These are phyloP conservation scores for Coracopsis vasa DNA, from an alignment of 2,113 vertebrate genomes.

Conservation along the genomic window DNA sequence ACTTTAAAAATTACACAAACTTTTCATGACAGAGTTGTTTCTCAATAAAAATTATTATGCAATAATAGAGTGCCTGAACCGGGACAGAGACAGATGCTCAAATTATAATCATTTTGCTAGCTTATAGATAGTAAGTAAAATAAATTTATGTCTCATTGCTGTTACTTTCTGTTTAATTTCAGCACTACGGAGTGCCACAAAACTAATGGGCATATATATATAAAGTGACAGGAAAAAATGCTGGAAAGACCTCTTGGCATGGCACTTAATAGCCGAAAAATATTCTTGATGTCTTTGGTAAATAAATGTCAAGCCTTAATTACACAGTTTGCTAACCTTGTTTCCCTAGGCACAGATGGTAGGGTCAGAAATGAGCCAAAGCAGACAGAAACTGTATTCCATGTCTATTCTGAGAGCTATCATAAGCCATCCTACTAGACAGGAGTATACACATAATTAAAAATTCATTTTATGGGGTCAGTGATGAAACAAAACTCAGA, in stretches of 20 bases:
- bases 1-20: not conserved
- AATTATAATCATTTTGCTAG: not conserved
- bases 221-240: not conserved
- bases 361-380: constrained; percentile 33
- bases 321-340: constrained; percentile 57
- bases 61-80: not conserved
- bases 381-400: constrained; percentile 16
- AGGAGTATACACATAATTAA: constrained; percentile 60
- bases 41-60: not conserved
- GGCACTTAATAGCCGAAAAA: constrained; percentile 40
- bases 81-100: not conserved
- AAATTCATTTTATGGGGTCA: constrained; percentile 64
- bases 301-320: constrained; percentile 63
- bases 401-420: constrained; percentile 44
- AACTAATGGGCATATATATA: not conserved
- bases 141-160: not conserved
- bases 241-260: not conserved
- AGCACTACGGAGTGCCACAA: not conserved
- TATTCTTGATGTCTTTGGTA: constrained; percentile 30
- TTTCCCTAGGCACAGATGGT: constrained; percentile 38
- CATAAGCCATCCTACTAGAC: constrained; percentile 31
- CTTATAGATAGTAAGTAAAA: not conserved
- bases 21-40: not conserved
- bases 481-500: constrained; percentile 21
- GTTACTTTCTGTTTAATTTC: not conserved